These are phyloP conservation scores for Drosophila pachea DNA, from an alignment of 1,140 invertebrate genomes.

Conservation along the genomic window DNA sequence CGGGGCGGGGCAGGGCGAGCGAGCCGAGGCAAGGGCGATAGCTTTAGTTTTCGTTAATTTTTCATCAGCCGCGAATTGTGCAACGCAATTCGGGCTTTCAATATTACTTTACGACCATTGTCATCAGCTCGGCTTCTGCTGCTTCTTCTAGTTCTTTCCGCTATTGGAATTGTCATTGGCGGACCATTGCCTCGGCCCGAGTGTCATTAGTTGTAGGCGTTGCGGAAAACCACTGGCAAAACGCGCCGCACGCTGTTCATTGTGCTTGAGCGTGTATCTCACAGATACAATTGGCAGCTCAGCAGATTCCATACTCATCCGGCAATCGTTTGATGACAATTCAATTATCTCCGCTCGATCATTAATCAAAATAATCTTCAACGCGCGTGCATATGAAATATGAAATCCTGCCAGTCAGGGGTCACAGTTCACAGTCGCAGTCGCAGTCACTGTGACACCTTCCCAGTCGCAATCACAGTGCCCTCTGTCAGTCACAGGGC, in stretches of 20 bases:
- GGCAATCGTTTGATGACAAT: conserved; percentile 16
- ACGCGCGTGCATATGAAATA: no score
- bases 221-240: conserved; percentile 28
- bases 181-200: conserved; percentile 2
- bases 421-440: no score
- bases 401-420: no score
- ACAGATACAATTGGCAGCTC: conserved; percentile 4
- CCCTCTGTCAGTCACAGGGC: no score
- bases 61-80: conserved; percentile 39
- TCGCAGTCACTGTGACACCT: no score
- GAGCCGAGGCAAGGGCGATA: not conserved
- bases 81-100: conserved; percentile 11
- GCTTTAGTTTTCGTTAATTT: conserved; percentile 21
- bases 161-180: conserved; percentile 31
- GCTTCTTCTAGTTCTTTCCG: not conserved
- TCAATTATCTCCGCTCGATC: conserved; percentile 2
- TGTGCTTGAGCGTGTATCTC: not conserved
- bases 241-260: not conserved
- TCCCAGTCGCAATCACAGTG: no score
- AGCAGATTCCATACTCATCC: conserved; percentile 1
- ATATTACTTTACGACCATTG: conserved; percentile 3
- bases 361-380: no score
- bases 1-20: not conserved
- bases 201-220: conserved; percentile 34
- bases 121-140: conserved; percentile 8